A percentile compares a stretch with the other conserved stretches of the same genome.
phyloP scores from a whole-genome alignment of 1,140 invertebrate species.

The Dreissena polymorpha region DNA sequence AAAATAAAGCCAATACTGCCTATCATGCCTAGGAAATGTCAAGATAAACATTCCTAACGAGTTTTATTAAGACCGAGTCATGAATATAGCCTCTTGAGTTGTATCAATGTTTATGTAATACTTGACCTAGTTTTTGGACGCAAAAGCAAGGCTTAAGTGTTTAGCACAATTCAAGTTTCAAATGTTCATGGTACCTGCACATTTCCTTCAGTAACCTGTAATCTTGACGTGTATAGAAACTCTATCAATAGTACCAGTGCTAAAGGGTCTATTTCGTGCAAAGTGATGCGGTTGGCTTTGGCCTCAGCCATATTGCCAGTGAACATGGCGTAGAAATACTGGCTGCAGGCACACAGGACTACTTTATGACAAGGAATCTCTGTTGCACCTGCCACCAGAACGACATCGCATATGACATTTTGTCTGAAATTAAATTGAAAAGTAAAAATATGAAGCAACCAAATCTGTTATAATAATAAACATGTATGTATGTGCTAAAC shows the following conservation, averaged over 20 bases:
- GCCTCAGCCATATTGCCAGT: conserved; percentile 92
- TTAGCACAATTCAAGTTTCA: too few relatives aligned
- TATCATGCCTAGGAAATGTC: too few relatives aligned
- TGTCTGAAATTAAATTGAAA: conserved; percentile 81
- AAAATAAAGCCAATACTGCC: too few relatives aligned
- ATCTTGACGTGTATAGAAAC: conserved; percentile 95
- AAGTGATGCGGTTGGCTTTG: conserved; percentile 88
- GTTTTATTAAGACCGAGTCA: too few relatives aligned
- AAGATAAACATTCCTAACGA: too few relatives aligned
- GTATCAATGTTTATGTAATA: too few relatives aligned
- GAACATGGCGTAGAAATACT: conserved; percentile 99
- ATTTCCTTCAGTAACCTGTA: conserved; percentile 95
- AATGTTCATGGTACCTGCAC: conserved; percentile 86
- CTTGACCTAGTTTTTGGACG: too few relatives aligned
- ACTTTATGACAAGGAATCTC: conserved; percentile 95
- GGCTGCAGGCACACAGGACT: conserved; percentile 94
- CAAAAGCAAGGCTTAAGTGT: too few relatives aligned
- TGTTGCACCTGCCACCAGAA: conserved; percentile 81
- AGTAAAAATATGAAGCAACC: too few relatives aligned
- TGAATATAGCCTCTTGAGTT: too few relatives aligned
- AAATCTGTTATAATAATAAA: too few relatives aligned
- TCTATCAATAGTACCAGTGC: conserved; percentile 91
- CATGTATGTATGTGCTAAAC: too few relatives aligned
- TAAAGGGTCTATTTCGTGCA: conserved; percentile 91
- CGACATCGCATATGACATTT: conserved; percentile 93